These are phyloP conservation scores for Megaustenia siamemsis DNA, from an alignment of 2,888 invertebrate genomes.

Conservation along the genomic window DNA sequence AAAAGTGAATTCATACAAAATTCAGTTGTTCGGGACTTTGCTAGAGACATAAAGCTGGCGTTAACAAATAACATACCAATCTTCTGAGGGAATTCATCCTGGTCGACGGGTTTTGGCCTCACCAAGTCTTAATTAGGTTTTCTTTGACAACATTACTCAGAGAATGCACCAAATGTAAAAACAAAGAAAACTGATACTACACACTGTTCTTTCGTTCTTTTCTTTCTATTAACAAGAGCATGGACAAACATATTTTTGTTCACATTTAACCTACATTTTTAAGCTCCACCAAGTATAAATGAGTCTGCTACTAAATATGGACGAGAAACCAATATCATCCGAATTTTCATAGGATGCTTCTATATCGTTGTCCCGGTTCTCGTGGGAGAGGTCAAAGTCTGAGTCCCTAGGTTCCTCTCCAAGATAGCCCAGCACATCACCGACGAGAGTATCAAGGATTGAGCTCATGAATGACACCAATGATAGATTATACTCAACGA, in stretches of 20 bases:
- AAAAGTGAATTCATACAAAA: too few species aligned
- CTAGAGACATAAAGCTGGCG: too few species aligned
- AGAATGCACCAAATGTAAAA: too few species aligned
- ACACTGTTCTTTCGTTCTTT: too few species aligned
- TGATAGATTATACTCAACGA: not conserved
- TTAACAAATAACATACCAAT: too few species aligned
- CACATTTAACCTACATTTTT: not conserved
- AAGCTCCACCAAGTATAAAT: not conserved
- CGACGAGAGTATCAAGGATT: not conserved
- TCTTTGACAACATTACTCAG: too few species aligned
- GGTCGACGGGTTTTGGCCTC: too few species aligned
- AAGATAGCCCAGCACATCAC: not conserved
- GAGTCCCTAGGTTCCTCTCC: not conserved
- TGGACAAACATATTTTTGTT: not conserved
- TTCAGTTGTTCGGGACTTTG: too few species aligned
- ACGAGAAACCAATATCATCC: not conserved
- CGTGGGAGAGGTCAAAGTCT: not conserved
- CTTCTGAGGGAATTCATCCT: too few species aligned
- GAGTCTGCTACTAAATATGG: not conserved
- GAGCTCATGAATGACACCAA: slow-evolving; percentile 9
- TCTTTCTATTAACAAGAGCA: too few species aligned
- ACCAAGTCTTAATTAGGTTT: too few species aligned
- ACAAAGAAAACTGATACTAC: too few species aligned
- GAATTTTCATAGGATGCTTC: not conserved
- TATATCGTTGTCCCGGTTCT: not conserved